These are phyloP conservation scores for Punctoribates punctum DNA, from an alignment of 2,888 invertebrate species.

Conservation along the genomic window DNA sequence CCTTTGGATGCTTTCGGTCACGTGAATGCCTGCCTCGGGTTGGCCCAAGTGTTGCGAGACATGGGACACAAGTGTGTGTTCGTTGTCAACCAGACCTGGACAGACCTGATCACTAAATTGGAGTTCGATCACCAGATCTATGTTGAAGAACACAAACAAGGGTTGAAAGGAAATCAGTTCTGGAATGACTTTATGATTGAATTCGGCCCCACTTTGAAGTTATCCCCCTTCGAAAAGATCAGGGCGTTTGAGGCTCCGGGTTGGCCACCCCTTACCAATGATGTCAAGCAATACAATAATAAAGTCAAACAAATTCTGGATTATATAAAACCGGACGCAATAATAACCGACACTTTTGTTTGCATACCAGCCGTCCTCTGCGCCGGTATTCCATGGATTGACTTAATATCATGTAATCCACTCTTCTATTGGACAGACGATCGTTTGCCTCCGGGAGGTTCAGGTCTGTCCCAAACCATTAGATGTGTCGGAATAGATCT, in stretches of 20 bases:
- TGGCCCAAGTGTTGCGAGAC: neutral
- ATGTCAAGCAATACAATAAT: neutral
- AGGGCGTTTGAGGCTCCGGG: neutral
- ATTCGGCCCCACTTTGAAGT: neutral
- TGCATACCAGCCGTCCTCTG: neutral
- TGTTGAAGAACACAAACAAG: neutral
- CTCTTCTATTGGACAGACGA: neutral
- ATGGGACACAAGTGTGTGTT: conserved; percentile 8
- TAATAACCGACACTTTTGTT: neutral
- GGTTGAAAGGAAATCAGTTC: too few relatives aligned
- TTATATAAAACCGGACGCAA: conserved; percentile 11
- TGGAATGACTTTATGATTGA: neutral
- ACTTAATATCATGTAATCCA: neutral
- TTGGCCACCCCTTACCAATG: neutral
- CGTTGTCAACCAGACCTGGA: neutral
- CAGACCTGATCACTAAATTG: neutral
- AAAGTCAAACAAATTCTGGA: conserved; percentile 7
- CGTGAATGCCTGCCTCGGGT: neutral
- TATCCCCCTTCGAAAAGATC: neutral
- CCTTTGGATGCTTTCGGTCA: conserved; percentile 3
- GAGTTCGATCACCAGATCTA: neutral
- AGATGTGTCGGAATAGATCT: too few relatives aligned
- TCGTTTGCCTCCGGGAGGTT: neutral
- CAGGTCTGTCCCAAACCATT: neutral
- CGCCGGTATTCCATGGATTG: neutral